Evolutionary conservation across 1,140 invertebrate species (phyloP), one percentile per base, ranked within the genome.

Genomic region (Drosophila malerkotliana): DNA sequence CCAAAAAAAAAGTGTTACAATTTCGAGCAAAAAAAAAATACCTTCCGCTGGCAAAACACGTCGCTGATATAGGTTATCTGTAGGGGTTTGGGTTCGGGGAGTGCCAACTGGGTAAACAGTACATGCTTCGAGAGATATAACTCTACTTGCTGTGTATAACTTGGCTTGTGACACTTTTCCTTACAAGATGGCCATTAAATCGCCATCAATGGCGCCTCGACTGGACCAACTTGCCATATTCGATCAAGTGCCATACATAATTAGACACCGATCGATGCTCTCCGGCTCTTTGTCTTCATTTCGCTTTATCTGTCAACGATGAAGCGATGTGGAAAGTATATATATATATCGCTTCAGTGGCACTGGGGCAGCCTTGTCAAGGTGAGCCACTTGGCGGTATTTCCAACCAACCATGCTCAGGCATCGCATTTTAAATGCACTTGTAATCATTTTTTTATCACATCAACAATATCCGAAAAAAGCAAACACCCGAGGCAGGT

Each of bases 351-450:
- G 49, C 30, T 32, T 54, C 69, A 63, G 68, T 53, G 57, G 58
- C 69, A 73, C 57, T 54, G 58, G 69, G 47, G 53, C 72, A 66
- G 68, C 44, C 48, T 83, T 85, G 72, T 71, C 81, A 84, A 84
- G 83, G 83, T 87, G 45, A 88, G 71, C 83, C 67, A 83, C 66
- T 61, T 71, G 32, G 51, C 62, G 45, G 62, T 83, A 64, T 60
- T 76, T 76, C 49, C 58, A 88, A 66, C 32, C 44, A 67, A 21
- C 21, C 21, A 21, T 21, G 49, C 44, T 12, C 66, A 48, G 12
- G n/a, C 45, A 45, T 44, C n/a, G 15, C 14, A 30, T 54, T 4
- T 12, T 7, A 41, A 41, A 30, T 44, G 59, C 48, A 49, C 66
- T 69, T 69, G 67, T 49, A 69, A 69, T 57, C 48, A 44, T n/a